Evolutionary conservation across 2,113 vertebrate species (phyloP).

Genomic region (Anolis sagrei): DNA sequence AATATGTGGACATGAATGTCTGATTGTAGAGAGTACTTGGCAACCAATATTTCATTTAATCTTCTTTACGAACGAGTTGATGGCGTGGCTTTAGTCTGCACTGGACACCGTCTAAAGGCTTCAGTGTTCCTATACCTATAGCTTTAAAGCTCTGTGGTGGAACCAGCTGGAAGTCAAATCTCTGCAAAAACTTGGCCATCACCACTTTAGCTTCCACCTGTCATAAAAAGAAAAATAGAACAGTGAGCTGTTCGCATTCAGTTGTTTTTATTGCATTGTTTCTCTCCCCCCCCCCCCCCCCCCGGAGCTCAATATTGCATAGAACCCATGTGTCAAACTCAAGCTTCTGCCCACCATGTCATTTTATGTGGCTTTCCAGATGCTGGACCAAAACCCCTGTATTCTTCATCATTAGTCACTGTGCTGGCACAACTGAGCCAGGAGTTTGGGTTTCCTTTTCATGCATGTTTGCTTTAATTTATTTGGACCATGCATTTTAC

Average conservation of each 20-base stretch:
- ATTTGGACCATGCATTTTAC: no score
- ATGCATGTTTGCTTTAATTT: no score
- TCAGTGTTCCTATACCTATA: constrained; percentile 79
- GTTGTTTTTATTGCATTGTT: not conserved
- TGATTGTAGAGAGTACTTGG: no score
- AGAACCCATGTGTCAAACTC: not conserved
- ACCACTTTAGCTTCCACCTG: constrained; percentile 94
- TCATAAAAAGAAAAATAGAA: constrained; percentile 43
- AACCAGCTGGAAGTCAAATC: constrained; percentile 85
- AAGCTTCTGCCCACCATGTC: no score
- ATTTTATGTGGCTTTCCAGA: no score
- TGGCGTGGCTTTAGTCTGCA: constrained; percentile 81
- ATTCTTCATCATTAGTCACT: no score
- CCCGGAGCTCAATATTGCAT: not conserved
- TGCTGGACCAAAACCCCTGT: no score
- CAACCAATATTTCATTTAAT: not conserved
- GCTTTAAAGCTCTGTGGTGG: constrained; percentile 85
- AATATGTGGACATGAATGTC: no score
- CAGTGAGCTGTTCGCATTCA: not conserved
- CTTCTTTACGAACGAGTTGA: not conserved
- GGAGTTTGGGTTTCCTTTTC: no score
- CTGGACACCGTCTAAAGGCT: constrained; percentile 83
- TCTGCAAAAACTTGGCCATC: constrained; percentile 92
- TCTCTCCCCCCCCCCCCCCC: no score
- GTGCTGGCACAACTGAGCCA: no score